These are phyloP conservation scores for Oscheius sp. DNA, from an alignment of 2,888 invertebrate species.

Conservation along the genomic window DNA sequence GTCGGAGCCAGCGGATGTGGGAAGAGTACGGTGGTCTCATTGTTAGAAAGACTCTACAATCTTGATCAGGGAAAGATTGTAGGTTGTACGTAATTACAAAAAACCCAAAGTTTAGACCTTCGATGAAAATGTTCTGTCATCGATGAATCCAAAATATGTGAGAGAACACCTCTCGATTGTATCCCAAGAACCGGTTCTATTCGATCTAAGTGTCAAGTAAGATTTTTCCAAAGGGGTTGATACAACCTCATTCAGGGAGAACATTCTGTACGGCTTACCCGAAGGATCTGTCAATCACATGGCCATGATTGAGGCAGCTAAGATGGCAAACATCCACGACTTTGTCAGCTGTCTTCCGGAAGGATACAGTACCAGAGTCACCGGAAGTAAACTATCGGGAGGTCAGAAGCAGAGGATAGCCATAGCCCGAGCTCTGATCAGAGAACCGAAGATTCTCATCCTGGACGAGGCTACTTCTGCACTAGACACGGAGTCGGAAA, in stretches of 20 bases:
- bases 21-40: neutral
- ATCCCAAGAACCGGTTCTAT: conserved; percentile 75
- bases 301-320: conserved; percentile 73
- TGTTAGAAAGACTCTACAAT: conserved; percentile 12
- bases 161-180: conserved; percentile 74
- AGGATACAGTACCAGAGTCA: conserved; percentile 46
- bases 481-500: conserved; percentile 75
- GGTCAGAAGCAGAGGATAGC: conserved; percentile 76
- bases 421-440: conserved; percentile 75
- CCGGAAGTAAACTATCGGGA: conserved; percentile 75
- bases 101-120: too few relatives aligned
- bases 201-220: conserved; percentile 73
- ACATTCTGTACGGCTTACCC: conserved; percentile 70
- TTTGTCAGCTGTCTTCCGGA: conserved; percentile 75
- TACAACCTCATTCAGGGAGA: conserved; percentile 45
- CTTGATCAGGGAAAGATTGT: neutral
- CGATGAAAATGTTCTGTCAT: conserved; percentile 46
- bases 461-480: conserved; percentile 75
- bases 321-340: conserved; percentile 75
- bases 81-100: conserved; percentile 43
- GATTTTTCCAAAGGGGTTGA: conserved; percentile 39
- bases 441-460: conserved; percentile 74
- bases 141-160: conserved; percentile 67
- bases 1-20: conserved; percentile 27
- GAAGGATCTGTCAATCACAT: conserved; percentile 64